Evolutionary conservation across 2,113 vertebrate genomes (phyloP).

Genomic region (Rynchops niger): DNA sequence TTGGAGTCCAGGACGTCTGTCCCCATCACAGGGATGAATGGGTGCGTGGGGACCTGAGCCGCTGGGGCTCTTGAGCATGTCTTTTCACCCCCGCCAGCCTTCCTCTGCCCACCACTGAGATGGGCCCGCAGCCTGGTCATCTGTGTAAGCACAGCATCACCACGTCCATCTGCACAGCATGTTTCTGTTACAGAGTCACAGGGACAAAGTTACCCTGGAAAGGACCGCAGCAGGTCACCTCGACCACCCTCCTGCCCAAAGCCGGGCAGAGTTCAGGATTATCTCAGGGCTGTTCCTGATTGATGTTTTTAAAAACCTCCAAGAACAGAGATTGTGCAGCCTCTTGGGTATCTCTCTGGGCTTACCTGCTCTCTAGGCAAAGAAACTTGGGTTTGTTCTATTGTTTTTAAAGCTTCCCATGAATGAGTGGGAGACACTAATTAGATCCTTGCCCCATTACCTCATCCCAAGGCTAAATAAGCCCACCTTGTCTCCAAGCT

Average conservation of each 20-base stretch:
- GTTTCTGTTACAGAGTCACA: not conserved
- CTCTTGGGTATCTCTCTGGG: not conserved
- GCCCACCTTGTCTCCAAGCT: not conserved
- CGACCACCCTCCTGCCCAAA: not conserved
- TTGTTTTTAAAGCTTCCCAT: not conserved
- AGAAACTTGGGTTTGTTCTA: not conserved
- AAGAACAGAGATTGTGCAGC: not conserved
- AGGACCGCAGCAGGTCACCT: not conserved
- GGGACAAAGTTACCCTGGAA: not conserved
- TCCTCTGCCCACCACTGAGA: not conserved
- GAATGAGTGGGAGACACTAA: not conserved
- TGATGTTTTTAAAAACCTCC: not conserved
- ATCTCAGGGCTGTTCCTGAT: not conserved
- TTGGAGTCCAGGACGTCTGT: not conserved
- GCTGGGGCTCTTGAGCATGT: not conserved
- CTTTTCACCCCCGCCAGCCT: not conserved
- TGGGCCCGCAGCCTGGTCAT: rapidly evolving
- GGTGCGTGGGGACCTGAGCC: rapidly evolving
- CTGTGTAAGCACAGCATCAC: not conserved
- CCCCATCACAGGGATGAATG: not conserved
- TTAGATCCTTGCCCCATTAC: not conserved
- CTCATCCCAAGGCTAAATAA: not conserved
- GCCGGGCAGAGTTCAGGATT: not conserved
- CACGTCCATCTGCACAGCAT: not conserved
- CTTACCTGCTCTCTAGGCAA: not conserved